Evolutionary conservation across 2,113 vertebrate species (phyloP).

Genomic region (Pituophis catenifer): DNA sequence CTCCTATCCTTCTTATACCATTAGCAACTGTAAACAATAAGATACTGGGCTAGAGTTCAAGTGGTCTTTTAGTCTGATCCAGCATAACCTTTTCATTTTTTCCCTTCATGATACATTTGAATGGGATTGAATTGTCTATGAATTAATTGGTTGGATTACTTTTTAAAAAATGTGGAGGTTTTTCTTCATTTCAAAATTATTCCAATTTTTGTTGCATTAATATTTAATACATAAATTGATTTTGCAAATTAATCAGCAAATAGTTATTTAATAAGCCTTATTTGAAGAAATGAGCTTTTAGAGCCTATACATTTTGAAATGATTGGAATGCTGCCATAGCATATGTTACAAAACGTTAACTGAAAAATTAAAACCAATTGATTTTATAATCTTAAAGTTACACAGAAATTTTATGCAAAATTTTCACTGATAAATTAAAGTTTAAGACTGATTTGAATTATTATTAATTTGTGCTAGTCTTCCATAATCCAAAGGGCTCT

Average conservation of each 20-base stretch:
- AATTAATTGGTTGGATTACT: neutral
- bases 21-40: neutral
- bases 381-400: neutral
- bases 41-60: neutral
- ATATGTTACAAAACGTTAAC: constrained; percentile 5
- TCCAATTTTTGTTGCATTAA: neutral
- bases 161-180: neutral
- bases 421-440: neutral
- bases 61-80: neutral
- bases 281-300: constrained; percentile 15
- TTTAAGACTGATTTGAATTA: neutral
- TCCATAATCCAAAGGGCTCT: neutral
- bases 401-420: neutral
- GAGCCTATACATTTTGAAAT: neutral
- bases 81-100: neutral
- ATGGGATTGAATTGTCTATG: neutral
- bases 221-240: neutral
- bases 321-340: neutral
- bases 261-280: neutral
- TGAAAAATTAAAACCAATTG: neutral
- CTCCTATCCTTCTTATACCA: neutral
- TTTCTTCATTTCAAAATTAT: neutral
- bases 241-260: constrained; percentile 2
- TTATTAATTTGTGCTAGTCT: neutral
- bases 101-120: neutral